phyloP scores from a whole-genome alignment of 2,888 invertebrate species.

The Antheraea assamensis region DNA sequence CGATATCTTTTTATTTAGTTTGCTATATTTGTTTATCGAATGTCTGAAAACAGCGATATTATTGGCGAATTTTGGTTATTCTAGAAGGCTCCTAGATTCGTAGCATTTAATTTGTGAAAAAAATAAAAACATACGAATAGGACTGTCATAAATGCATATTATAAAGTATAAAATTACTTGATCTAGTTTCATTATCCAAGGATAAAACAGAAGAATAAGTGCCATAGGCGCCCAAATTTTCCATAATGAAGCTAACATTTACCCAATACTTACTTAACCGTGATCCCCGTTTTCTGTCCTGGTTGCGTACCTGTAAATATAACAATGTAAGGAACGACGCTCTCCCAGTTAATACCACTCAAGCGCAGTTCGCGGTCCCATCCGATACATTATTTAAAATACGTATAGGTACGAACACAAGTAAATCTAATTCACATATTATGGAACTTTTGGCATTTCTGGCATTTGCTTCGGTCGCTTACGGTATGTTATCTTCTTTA shows the following conservation, averaged over 20 bases:
- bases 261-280: neutral
- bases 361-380: neutral
- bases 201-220: too few relatives aligned
- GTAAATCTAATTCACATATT: neutral
- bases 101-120: too few relatives aligned
- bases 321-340: neutral
- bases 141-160: too few relatives aligned
- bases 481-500: slow-evolving; percentile 3
- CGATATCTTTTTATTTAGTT: too few relatives aligned
- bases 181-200: too few relatives aligned
- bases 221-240: too few relatives aligned
- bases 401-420: neutral
- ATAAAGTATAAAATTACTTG: too few relatives aligned
- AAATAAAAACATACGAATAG: too few relatives aligned
- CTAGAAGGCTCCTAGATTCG: too few relatives aligned
- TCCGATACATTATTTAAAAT: slow-evolving; percentile 1
- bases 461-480: neutral
- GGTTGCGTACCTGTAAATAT: neutral
- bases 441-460: neutral
- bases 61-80: too few relatives aligned
- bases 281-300: neutral
- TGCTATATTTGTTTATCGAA: too few relatives aligned
- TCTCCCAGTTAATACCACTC: slow-evolving; percentile 4
- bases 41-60: too few relatives aligned
- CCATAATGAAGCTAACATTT: neutral